Evolutionary conservation across 2,113 vertebrate species (phyloP).

Genomic region (Crypturellus undulatus): DNA sequence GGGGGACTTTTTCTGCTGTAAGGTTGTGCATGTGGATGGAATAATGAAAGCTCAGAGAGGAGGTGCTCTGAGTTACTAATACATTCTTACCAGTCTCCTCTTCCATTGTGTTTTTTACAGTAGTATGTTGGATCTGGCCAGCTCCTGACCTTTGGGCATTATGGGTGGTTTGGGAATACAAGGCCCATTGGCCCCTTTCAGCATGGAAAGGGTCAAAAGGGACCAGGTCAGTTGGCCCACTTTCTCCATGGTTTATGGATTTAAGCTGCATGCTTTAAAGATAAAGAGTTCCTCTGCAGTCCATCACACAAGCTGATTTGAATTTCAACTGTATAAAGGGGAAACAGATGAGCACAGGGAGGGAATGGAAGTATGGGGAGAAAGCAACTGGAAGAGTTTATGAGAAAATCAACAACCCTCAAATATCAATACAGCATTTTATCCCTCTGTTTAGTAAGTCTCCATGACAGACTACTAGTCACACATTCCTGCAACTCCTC

Average conservation of each 20-base stretch:
- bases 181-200: neutral
- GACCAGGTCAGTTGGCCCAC: neutral
- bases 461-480: neutral
- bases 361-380: neutral
- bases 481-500: neutral
- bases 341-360: neutral
- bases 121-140: neutral
- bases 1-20: neutral
- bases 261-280: neutral
- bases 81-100: neutral
- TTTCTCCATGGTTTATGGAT: neutral
- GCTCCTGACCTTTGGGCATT: neutral
- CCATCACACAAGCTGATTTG: neutral
- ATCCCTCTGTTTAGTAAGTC: neutral
- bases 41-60: neutral
- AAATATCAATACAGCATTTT: neutral
- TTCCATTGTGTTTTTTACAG: constrained; percentile 22
- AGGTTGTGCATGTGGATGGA: neutral
- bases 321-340: neutral
- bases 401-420: neutral
- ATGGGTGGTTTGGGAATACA: neutral
- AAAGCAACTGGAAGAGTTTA: neutral
- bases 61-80: neutral
- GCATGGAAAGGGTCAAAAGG: neutral
- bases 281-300: neutral